Conservation (phyloP, 2,888 invertebrate genomes). For the Stomorhina lunata region DNA sequence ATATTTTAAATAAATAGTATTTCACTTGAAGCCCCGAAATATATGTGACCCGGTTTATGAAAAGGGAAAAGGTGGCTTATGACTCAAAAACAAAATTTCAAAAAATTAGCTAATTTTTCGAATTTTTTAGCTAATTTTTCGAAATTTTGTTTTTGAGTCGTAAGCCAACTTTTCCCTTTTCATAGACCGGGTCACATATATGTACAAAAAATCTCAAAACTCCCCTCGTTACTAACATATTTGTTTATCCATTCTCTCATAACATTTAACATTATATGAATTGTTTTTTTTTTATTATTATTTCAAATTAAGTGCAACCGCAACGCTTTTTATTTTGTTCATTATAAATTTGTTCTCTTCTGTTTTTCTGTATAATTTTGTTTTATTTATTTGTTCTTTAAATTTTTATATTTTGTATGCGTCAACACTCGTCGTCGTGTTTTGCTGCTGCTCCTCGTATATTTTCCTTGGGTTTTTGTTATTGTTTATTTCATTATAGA, state of each 20-base stretch:
- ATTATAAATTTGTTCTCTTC: conserved; percentile 4
- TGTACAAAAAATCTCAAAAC: too few species aligned
- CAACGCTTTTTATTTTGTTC: conserved; percentile 48
- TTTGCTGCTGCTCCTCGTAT: too few species aligned
- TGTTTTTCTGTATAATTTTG: background rate
- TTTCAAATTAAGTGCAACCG: conserved; percentile 48
- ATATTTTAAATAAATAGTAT: too few species aligned
- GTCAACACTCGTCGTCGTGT: conserved; percentile 28
- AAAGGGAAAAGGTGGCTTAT: too few species aligned
- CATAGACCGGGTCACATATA: too few species aligned
- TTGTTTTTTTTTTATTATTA: conserved; percentile 27
- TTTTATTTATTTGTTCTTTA: conserved; percentile 45
- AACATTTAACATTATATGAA: conserved; percentile 21
- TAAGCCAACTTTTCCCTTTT: background rate
- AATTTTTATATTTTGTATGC: too few species aligned
- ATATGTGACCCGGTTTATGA: too few species aligned
- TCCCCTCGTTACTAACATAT: background rate
- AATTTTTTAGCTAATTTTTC: too few species aligned
- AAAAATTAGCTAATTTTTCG: too few species aligned
- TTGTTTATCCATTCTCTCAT: background rate
- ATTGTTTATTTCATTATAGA: conserved; percentile 48
- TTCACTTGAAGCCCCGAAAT: too few species aligned
- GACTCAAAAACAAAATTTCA: too few species aligned
- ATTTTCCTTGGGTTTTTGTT: conserved; percentile 58
- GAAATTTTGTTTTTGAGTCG: too few species aligned